Base-by-base conservation (phyloP, 2,888 invertebrate genomes). In the Nesidiocoris tenuis region DNA sequence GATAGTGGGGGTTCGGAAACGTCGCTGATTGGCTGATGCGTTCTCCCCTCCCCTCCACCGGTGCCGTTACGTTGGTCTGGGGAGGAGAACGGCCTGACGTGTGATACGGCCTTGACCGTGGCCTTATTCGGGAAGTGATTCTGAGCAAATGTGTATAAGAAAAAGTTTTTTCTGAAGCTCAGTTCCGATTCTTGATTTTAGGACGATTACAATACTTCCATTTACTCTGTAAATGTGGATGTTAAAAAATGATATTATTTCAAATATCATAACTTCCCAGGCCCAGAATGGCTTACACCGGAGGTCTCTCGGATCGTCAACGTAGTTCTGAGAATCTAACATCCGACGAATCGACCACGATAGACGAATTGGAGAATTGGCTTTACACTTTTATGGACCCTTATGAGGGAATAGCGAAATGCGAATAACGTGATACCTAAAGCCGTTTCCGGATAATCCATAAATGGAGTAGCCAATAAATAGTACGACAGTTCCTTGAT, bases 351-450 rank as follows among this genome's bases (percentile, higher is more conserved):
- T 56, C 67, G 21, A 55, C 21, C 2, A 12, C 39, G 19, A 65
- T 65, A 54, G 55, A 56, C n/a, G 67, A 67, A 19, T 21, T 67
- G 19, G 67, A 67, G 22, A 22, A 55, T 55, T 67, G 67, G 67
- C 67, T 67, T 12, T 56, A 67, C 67, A 55, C 22, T n/a, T 67
- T 67, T 23, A 67, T 67, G 67, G 67, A 67, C 56, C 25, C 65
- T 39, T 65, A 18, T 17, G 67, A 67, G 22, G 54, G 55, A 54
- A 56, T 67, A 7, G 55, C 19, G n/a, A 67, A 67, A 56, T 67
- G 67, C 55, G 18, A 67, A 18, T 67, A 22, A 21, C 17, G 18
- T 18, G 9, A 39, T 12, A 65, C 39, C 17, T 18, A 59, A 18
- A 17, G n/a, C 16, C 17, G 23, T 24, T 5, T 23, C n/a, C 7